Evolutionary conservation across 2,888 invertebrate species (phyloP), one percentile per base, ranked within the genome.

Genomic region (Isotomurus palustris): DNA sequence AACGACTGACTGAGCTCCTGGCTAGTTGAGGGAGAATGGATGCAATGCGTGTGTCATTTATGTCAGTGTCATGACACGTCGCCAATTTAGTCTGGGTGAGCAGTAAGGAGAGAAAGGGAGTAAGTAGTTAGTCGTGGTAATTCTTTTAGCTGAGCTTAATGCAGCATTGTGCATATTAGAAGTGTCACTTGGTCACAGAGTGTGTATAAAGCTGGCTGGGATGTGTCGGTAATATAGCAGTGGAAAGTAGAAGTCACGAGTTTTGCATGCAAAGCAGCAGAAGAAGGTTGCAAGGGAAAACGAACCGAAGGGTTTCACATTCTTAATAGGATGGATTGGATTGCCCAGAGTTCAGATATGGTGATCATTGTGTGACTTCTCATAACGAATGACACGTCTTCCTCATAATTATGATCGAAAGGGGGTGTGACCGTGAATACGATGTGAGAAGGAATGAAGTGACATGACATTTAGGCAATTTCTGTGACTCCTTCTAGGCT

Each of bases 381-480:
- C 28, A 32, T 27, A 47, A 49, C 53, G 54, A 56, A 60, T 62
- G 62, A 53, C 56, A 58, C 49, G 52, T 62, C 55, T 55, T 35
- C 40, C 28, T 50, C 44, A 47, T 62, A 62, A 62, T 62, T 58
- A 60, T 60, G 60, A 56, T 51, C 51, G 55, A 60, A 56, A 56
- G 59, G 52, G 56, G 60, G 55, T 55, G 53, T 56, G 43, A 24
- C 60, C 51, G 40, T 43, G 55, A 29, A 50, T 43, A 24, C 3
- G 38, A 29, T 55, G 55, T 28, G 17, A 29, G 47, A n/a, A 47
- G 27, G 22, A 27, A 47, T 27, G 29, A 22, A 10, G 22, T 43
- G 14, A 14, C 32, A 32, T 10, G 43, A 43, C 43, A 43, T 43
- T 43, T 43, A 43, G 40, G 24, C 12, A 22, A 14, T 43, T 43